Evolutionary conservation across 1,140 invertebrate species (phyloP).

Genomic region (Nasonia longicornis): DNA sequence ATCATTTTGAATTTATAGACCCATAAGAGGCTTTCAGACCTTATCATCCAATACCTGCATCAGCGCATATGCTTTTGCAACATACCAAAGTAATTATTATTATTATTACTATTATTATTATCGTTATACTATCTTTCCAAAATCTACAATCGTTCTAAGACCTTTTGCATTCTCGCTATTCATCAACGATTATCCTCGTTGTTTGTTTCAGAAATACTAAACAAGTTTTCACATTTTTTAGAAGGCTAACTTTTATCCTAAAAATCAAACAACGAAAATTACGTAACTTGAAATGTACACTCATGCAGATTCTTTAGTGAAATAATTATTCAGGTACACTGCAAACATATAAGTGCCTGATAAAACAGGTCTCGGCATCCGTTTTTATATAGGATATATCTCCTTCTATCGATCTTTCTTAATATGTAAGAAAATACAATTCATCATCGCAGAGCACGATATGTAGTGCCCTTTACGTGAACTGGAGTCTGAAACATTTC

Average conservation of each 20-base stretch:
- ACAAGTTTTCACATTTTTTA: constrained; percentile 42
- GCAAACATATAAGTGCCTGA: constrained; percentile 27
- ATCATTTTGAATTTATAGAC: constrained; percentile 23
- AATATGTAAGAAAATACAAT: constrained; percentile 52
- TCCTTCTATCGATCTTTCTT: constrained; percentile 17
- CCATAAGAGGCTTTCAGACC: not conserved
- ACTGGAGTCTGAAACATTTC: constrained; percentile 63
- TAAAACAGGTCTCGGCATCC: constrained; percentile 2
- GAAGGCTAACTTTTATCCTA: not conserved
- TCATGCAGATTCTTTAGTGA: constrained; percentile 46
- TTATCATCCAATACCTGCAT: constrained; percentile 10
- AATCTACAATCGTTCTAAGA: not conserved
- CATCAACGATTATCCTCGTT: not conserved
- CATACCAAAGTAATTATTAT: constrained; percentile 17
- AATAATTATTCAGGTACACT: constrained; percentile 44
- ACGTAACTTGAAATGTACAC: not conserved
- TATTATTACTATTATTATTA: constrained; percentile 7
- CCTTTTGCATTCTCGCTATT: not conserved
- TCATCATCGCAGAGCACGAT: constrained; percentile 62
- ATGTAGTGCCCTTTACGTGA: constrained; percentile 59
- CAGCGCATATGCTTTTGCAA: constrained; percentile 30
- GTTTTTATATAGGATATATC: not conserved
- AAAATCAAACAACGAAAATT: not conserved
- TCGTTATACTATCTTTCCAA: not conserved
- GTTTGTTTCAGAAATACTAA: not conserved